phyloP scores from a whole-genome alignment of 2,888 invertebrate species.

The Pediacus dermestoides region DNA sequence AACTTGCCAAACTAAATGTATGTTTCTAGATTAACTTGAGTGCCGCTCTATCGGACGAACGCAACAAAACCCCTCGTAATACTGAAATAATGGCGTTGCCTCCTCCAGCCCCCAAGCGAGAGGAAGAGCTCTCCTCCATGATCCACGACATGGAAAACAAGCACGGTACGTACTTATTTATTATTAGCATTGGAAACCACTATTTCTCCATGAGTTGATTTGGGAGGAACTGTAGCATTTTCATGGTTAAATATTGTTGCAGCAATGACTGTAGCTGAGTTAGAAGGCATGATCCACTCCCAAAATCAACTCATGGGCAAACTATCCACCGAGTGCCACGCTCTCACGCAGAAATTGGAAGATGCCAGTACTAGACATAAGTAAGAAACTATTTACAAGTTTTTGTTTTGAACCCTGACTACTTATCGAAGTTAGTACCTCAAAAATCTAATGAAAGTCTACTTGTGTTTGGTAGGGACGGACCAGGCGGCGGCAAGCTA shows the following conservation, averaged over 20 bases:
- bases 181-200: too few species aligned
- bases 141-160: conserved; percentile 78
- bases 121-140: conserved; percentile 70
- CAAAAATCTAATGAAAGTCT: too few species aligned
- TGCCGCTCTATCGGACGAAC: conserved; percentile 44
- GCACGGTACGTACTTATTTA: conserved; percentile 58
- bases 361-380: conserved; percentile 84
- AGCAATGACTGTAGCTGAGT: conserved; percentile 85
- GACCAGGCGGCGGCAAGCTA: conserved; percentile 42
- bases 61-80: conserved; percentile 34
- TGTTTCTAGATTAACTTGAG: conserved; percentile 41
- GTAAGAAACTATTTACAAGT: conserved; percentile 61
- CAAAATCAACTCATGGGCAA: conserved; percentile 92
- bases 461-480: conserved; percentile 50
- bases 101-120: conserved; percentile 44
- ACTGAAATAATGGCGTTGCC: conserved; percentile 42
- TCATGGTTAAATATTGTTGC: conserved; percentile 49
- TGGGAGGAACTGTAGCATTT: conserved; percentile 25
- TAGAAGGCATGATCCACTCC: conserved; percentile 85
- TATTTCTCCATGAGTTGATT: conserved; percentile 47
- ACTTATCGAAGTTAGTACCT: too few species aligned
- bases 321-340: conserved; percentile 85
- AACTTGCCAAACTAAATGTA: neutral
- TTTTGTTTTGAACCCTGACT: conserved; percentile 2
- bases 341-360: conserved; percentile 85